Conservation (phyloP, 2,113 vertebrate species). For the Mobula hypostoma region DNA sequence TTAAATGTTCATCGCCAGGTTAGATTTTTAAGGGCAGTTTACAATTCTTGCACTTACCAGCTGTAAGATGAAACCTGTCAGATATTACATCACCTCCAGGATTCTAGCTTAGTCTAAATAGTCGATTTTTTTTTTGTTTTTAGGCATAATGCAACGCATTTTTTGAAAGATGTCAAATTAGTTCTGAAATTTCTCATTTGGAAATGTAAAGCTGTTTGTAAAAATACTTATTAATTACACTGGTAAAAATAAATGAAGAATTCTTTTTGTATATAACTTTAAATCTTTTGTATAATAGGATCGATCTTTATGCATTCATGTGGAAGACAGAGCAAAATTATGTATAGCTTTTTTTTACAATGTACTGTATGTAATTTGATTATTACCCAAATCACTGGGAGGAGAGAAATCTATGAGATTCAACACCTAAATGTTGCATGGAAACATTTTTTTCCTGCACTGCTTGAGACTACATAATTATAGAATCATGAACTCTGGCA, state of each 20-base stretch:
- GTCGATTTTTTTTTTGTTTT: not conserved
- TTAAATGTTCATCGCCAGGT: not conserved
- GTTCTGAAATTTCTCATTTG: not conserved
- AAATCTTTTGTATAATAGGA: not conserved
- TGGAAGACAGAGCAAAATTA: not conserved
- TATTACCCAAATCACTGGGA: not conserved
- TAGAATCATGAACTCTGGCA: not conserved
- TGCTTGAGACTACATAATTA: conserved; percentile 9
- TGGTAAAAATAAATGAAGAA: not conserved
- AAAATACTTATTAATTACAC: not conserved
- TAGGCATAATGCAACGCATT: not conserved
- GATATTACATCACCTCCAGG: not conserved
- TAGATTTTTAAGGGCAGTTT: not conserved
- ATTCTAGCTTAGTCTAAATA: not conserved
- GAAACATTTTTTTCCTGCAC: not conserved
- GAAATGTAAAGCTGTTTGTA: not conserved
- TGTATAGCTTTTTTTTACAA: conserved; percentile 7
- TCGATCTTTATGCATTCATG: not conserved
- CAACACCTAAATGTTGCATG: not conserved
- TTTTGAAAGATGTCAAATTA: not conserved
- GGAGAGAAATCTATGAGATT: not conserved
- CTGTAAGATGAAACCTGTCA: not conserved
- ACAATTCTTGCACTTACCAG: not conserved
- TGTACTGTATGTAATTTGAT: conserved; percentile 10
- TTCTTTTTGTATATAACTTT: not conserved